Evolutionary conservation across 2,888 invertebrate genomes (phyloP), one percentile per base, ranked within the genome.

Genomic region (Melolontha melolontha): DNA sequence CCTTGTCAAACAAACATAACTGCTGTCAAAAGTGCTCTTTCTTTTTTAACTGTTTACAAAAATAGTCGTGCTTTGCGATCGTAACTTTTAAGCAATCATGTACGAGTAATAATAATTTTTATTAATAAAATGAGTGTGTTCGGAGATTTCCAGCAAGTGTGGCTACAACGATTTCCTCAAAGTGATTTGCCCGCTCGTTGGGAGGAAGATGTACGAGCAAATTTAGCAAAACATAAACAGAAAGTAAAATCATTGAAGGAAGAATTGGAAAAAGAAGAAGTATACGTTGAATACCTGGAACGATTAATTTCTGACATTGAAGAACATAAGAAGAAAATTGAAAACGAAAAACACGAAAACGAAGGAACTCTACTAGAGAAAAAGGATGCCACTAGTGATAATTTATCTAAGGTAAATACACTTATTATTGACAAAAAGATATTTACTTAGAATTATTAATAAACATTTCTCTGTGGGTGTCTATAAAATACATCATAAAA

Each of bases 141-240:
- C 84, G 91, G 92, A 82, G 94, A 94, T 87, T 94, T 95, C 85
- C 93, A 94, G 86, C 92, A 93, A 83, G 92, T 95, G 85, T 95
- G 95, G 95, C 89, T 91, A 85, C 92, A 94, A 87, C 88, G 94
- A 81, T 95, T 95, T 87, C 95, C 95, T 76, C 94, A 94, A 81
- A 94, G 93, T 86, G 92, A 93, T 76, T 87, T 95, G 78, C 95
- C 95, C 82, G 93, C 93, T 82, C 94, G 94, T 82, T 95, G 94
- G 95, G 95, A 95, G 84, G 94, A 94, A 85, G 94, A 95, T 87
- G 94, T 95, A 80, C 90, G 94, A 81, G 93, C 93, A 76, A 95
- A 95, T 86, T 88, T 96, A 78, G 90, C 92, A 79, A 93, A 94
- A 84, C 95, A 96, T 87, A 93, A 93, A 86, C 90, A 92, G 83